Conservation (phyloP, 92 coral and sea anemone species). For the Meandrina meandrites region DNA sequence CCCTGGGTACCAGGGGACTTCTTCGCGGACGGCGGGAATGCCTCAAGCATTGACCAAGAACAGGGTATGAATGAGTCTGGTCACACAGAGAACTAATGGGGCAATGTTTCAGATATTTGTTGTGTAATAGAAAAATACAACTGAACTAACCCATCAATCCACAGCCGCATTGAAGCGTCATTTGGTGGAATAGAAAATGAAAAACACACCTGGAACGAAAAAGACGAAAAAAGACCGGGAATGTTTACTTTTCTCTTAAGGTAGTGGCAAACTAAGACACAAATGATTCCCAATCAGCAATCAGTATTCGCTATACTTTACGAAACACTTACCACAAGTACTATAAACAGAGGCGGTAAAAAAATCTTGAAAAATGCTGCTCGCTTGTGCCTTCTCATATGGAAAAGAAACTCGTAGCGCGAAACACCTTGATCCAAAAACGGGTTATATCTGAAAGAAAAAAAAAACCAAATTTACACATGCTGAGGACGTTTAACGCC, state of each 20-base stretch:
- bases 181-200: constrained; percentile 98
- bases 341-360: constrained; percentile 97
- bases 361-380: constrained; percentile 98
- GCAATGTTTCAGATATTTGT: background rate
- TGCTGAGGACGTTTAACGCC: background rate
- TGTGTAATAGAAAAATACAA: background rate
- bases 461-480: background rate
- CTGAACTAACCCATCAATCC: constrained; percentile 96
- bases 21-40: no score
- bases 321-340: constrained; percentile 89
- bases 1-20: no score
- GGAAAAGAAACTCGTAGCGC: constrained; percentile 95
- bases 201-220: constrained; percentile 79
- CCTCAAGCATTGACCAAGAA: no score
- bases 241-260: background rate
- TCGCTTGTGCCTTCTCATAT: constrained; percentile 97
- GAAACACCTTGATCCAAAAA: constrained; percentile 99
- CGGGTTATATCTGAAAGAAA: constrained; percentile 84
- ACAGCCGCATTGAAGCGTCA: constrained; percentile 97
- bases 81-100: no score
- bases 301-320: no score
- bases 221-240: background rate
- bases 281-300: no score
- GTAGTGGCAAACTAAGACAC: no score
- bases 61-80: no score